Evolutionary conservation across 2,113 vertebrate species (phyloP).

Genomic region (Solea senegalensis): DNA sequence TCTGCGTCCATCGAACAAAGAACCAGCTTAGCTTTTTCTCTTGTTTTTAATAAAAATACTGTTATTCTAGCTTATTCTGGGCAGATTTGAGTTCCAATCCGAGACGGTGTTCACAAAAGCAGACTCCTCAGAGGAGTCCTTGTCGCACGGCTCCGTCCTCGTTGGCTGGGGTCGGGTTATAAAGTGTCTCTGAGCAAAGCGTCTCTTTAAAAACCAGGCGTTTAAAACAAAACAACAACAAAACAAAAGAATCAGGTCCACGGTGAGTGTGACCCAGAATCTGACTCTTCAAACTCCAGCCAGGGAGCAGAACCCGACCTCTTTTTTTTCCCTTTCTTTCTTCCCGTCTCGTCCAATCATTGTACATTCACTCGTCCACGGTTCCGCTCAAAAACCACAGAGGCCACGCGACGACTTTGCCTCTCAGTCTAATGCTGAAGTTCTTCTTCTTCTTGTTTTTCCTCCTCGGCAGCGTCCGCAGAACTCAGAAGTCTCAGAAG

Average conservation of each 20-base stretch:
- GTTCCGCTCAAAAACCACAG: too few relatives aligned
- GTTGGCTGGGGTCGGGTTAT: conserved; percentile 23
- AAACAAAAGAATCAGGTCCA: too few relatives aligned
- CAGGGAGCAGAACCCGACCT: conserved; percentile 32
- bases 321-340: conserved; percentile 1
- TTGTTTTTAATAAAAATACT: conserved; percentile 66
- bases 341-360: not conserved
- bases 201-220: conserved; percentile 47
- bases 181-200: conserved; percentile 61
- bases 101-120: conserved; percentile 24
- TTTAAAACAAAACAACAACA: conserved; percentile 46
- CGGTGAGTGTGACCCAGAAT: conserved; percentile 3
- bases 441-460: conserved; percentile 23
- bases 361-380: conserved; percentile 60
- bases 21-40: conserved; percentile 53
- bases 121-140: conserved; percentile 50
- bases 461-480: conserved; percentile 59
- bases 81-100: conserved; percentile 63
- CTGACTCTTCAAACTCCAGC: conserved; percentile 42
- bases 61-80: conserved; percentile 52
- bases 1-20: conserved; percentile 51
- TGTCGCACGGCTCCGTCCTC: conserved; percentile 15
- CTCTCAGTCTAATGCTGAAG: not conserved
- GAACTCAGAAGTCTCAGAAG: conserved; percentile 52
- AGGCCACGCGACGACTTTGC: conserved; percentile 21